phyloP scores from a whole-genome alignment of 2,888 invertebrate species.

The Morpho helenor region DNA sequence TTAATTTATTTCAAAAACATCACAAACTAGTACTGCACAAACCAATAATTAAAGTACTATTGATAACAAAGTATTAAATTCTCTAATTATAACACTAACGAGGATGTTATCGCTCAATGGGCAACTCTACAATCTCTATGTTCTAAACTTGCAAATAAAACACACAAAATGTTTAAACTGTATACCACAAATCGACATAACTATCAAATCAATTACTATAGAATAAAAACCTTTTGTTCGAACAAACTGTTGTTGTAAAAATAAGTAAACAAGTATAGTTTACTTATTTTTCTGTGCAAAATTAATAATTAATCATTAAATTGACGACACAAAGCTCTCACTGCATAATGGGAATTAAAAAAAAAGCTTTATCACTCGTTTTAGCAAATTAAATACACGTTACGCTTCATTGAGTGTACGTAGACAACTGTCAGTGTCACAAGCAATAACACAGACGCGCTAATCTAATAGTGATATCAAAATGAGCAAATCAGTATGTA shows the following conservation, averaged over 20 bases:
- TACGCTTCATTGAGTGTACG: constrained; percentile 21
- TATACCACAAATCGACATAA: too few relatives aligned
- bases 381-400: background rate
- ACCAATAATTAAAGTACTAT: background rate
- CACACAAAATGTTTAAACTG: too few relatives aligned
- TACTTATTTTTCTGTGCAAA: too few relatives aligned
- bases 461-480: constrained; percentile 35
- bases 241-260: too few relatives aligned
- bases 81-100: background rate
- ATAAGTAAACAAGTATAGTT: too few relatives aligned
- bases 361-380: too few relatives aligned
- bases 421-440: constrained; percentile 23
- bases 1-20: too few relatives aligned
- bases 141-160: background rate
- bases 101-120: constrained; percentile 3
- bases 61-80: background rate
- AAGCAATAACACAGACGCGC: constrained; percentile 16
- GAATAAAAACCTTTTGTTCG: too few relatives aligned
- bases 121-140: background rate
- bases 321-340: too few relatives aligned
- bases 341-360: too few relatives aligned
- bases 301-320: too few relatives aligned
- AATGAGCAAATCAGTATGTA: constrained; percentile 42
- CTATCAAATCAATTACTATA: too few relatives aligned
- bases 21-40: background rate